Evolutionary conservation across 1,140 invertebrate species (phyloP).

Genomic region (Zaprionus kolodkinae): DNA sequence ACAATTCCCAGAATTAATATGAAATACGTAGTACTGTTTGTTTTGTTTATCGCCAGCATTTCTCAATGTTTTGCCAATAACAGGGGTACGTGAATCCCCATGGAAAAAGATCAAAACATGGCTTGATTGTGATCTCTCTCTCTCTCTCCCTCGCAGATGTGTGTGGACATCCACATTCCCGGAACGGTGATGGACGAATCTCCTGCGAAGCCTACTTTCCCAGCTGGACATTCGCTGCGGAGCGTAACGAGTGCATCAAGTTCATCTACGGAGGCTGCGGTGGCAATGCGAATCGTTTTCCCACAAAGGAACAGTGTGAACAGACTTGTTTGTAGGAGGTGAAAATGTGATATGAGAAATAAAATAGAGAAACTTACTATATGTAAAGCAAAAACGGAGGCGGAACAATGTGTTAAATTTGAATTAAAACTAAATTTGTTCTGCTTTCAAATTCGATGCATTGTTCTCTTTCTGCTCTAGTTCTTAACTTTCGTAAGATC

Average conservation of each 20-base stretch:
- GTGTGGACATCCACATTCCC: conserved; percentile 21
- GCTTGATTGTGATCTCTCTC: background rate
- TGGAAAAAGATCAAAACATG: background rate
- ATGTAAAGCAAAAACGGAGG: background rate
- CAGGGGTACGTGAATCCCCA: background rate
- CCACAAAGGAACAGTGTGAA: background rate
- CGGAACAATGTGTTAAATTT: no score
- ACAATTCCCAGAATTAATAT: conserved; percentile 1
- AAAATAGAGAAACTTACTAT: background rate
- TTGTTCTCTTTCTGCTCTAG: no score
- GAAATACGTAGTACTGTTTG: background rate
- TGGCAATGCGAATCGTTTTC: conserved; percentile 94
- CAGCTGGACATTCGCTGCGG: conserved; percentile 87
- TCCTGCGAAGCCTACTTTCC: conserved; percentile 29
- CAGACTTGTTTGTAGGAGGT: background rate
- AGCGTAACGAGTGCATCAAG: conserved; percentile 88
- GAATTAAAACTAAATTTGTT: no score
- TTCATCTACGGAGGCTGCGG: conserved; percentile 92
- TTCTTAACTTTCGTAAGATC: background rate
- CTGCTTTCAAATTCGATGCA: no score
- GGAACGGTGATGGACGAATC: conserved; percentile 30
- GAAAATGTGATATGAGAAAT: background rate
- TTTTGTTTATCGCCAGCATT: background rate
- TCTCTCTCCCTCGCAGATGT: background rate
- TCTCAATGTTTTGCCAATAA: conserved; percentile 1